Evolutionary conservation across 2,797 vertebrate genomes (phyloP).

Genomic region (Macroramphosus scolopax): DNA sequence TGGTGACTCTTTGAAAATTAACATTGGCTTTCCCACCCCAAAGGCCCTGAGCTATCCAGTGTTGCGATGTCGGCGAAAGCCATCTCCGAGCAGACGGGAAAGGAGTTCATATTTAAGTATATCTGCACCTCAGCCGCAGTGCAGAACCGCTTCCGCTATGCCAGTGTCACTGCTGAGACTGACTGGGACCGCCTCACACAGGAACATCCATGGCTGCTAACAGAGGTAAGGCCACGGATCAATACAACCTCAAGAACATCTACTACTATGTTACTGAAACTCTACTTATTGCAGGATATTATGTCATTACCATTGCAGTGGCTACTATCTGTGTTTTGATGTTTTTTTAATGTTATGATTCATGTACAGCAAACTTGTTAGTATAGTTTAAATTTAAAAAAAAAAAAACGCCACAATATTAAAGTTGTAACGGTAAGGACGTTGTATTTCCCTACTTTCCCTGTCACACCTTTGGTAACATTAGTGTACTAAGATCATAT

Average conservation of each 20-base stretch:
- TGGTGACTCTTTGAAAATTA: too few relatives aligned
- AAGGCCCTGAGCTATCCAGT: conserved; percentile 35
- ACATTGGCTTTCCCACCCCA: background rate
- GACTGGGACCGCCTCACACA: conserved; percentile 79
- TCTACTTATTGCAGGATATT: too few relatives aligned
- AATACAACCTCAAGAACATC: too few relatives aligned
- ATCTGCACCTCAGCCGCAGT: conserved; percentile 89
- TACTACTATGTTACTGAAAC: too few relatives aligned
- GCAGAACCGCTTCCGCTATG: conserved; percentile 93
- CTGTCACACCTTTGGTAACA: background rate
- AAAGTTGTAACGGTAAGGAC: background rate
- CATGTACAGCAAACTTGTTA: too few relatives aligned
- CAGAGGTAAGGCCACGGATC: conserved; percentile 86
- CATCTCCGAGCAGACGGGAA: conserved; percentile 87
- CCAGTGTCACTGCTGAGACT: conserved; percentile 74
- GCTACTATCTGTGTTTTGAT: too few relatives aligned
- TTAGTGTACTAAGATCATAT: background rate
- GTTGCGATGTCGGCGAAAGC: conserved; percentile 86
- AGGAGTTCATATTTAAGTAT: conserved; percentile 94
- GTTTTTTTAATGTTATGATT: too few relatives aligned
- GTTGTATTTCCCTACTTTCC: background rate
- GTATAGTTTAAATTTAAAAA: too few relatives aligned
- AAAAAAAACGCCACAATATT: too few relatives aligned
- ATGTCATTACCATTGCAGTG: too few relatives aligned
- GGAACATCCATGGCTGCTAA: conserved; percentile 93